These are phyloP conservation scores for Cyprinodon variegatus DNA, from an alignment of 2,113 vertebrate species.

Conservation along the genomic window DNA sequence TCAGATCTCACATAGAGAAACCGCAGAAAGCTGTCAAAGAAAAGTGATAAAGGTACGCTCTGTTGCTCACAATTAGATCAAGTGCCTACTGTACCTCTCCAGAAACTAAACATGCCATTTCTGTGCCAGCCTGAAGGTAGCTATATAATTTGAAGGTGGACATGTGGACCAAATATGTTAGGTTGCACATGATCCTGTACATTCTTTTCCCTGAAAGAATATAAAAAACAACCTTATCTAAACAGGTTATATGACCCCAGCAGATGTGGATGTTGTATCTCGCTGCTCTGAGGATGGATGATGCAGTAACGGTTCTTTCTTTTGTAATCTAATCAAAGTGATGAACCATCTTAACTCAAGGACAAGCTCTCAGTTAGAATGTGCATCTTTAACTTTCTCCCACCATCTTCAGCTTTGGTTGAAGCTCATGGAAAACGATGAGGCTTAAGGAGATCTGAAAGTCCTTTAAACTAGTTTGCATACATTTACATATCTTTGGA, in stretches of 20 bases:
- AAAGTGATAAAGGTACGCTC: conserved; percentile 38
- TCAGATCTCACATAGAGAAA: conserved; percentile 24
- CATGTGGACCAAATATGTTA: conserved; percentile 3
- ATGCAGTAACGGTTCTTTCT: conserved; percentile 4
- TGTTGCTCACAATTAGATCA: conserved; percentile 55
- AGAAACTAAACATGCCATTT: conserved; percentile 27
- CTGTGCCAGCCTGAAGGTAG: conserved; percentile 12
- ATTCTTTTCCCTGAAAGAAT: conserved; percentile 3
- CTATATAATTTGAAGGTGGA: conserved; percentile 14
- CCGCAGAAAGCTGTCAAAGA: conserved; percentile 23
- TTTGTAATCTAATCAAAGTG: conserved; percentile 18
- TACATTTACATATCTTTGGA: neutral
- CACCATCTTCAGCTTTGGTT: neutral
- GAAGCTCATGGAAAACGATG: conserved; percentile 5
- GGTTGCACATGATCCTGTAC: conserved; percentile 1
- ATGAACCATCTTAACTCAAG: conserved; percentile 22
- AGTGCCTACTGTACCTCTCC: conserved; percentile 33
- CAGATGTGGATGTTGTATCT: conserved; percentile 6
- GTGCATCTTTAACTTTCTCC: neutral
- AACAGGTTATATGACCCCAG: conserved; percentile 1
- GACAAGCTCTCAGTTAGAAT: conserved; percentile 2
- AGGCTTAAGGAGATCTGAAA: conserved; percentile 5
- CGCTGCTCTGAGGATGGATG: conserved; percentile 12
- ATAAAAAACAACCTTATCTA: conserved; percentile 7
- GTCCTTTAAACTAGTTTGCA: neutral